Evolutionary conservation across 1,140 invertebrate species (phyloP).

Genomic region (Tetramorium simillimum): DNA sequence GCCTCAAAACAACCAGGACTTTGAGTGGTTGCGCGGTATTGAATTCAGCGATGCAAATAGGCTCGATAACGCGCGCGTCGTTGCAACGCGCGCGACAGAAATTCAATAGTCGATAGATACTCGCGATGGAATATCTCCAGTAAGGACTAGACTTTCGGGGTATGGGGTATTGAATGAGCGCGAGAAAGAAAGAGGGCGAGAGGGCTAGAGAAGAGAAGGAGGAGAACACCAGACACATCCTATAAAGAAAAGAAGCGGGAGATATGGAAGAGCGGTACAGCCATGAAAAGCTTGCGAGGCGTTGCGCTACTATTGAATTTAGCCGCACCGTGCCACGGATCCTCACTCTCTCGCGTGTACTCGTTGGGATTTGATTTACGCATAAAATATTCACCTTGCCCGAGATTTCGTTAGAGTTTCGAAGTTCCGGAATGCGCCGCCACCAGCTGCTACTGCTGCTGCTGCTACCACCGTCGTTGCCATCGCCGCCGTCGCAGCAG

Average conservation of each 20-base stretch:
- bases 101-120: constrained; percentile 81
- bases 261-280: constrained; percentile 3
- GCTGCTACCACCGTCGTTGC: not conserved
- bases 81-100: constrained; percentile 75
- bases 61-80: constrained; percentile 61
- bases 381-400: constrained; percentile 80
- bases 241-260: constrained; percentile 11
- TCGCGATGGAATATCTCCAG: constrained; percentile 74
- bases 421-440: constrained; percentile 70
- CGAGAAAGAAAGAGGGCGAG: not conserved
- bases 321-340: constrained; percentile 75
- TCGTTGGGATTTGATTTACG: constrained; percentile 78
- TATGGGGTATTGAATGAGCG: constrained; percentile 47
- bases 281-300: constrained; percentile 68
- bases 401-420: constrained; percentile 80
- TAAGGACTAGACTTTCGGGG: constrained; percentile 52
- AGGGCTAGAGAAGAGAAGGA: not conserved
- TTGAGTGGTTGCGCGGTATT: constrained; percentile 19
- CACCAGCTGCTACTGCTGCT: constrained; percentile 42
- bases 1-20: constrained; percentile 30
- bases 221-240: not conserved
- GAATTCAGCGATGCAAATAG: constrained; percentile 64
- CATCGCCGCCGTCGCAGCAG: not conserved
- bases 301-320: constrained; percentile 80
- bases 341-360: constrained; percentile 71